Conservation (phyloP, 2,888 invertebrate species). For the Eupithecia subumbrata region DNA sequence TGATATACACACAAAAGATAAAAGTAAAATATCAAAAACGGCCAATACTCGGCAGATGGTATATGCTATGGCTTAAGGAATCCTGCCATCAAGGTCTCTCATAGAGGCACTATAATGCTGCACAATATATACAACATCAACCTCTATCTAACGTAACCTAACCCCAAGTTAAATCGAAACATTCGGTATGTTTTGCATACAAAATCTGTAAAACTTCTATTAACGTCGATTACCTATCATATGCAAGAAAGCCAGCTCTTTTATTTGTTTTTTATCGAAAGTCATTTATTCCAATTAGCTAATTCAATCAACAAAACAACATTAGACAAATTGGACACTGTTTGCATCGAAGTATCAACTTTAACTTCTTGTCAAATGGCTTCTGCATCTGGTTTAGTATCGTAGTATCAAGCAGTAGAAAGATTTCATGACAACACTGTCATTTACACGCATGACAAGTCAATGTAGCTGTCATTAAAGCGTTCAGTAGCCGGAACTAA, state of each 20-base stretch:
- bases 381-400: too few relatives aligned
- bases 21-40: background rate
- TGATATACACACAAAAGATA: background rate
- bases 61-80: background rate
- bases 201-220: background rate
- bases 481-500: conserved; percentile 66
- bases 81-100: background rate
- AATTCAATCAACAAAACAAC: conserved; percentile 18
- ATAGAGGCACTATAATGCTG: background rate
- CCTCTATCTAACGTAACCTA: too few relatives aligned
- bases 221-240: background rate
- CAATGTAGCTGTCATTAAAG: conserved; percentile 34
- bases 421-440: conserved; percentile 12
- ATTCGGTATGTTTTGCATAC: too few relatives aligned
- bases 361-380: too few relatives aligned
- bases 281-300: background rate
- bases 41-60: background rate
- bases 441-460: conserved; percentile 29
- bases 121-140: background rate
- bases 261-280: conserved; percentile 3
- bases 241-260: background rate
- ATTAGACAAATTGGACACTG: background rate
- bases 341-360: background rate
- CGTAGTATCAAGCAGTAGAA: background rate
- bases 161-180: background rate